Evolutionary conservation across 37 sponge, comb jelly and placozoan genomes (phyloP).

Genomic region (Ianthella basta): DNA sequence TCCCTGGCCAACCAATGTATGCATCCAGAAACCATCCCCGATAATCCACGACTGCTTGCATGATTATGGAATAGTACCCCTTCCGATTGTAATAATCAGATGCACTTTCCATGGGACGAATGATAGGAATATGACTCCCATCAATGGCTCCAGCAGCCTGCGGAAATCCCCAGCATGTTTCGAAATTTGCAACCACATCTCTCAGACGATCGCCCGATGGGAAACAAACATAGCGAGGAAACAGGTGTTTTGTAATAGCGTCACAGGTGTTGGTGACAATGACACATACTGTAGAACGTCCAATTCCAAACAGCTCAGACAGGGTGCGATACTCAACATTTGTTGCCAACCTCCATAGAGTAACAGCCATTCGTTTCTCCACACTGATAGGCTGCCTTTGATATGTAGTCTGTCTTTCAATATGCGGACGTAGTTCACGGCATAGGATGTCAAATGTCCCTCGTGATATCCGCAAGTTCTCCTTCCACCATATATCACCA

Average conservation of each 20-base stretch:
- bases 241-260: conserved; percentile 24
- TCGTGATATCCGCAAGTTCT: conserved; percentile 28
- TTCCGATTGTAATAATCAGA: conserved; percentile 20
- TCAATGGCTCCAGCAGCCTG: conserved; percentile 33
- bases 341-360: conserved; percentile 39
- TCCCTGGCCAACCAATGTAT: conserved; percentile 28
- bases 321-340: conserved; percentile 38
- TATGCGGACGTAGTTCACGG: conserved; percentile 3
- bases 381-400: not conserved
- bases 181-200: not conserved
- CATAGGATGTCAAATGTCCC: conserved; percentile 25
- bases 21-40: conserved; percentile 7
- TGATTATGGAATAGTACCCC: conserved; percentile 6
- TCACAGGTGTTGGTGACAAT: conserved; percentile 25
- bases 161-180: conserved; percentile 12
- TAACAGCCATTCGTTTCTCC: conserved; percentile 32
- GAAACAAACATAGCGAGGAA: conserved; percentile 31
- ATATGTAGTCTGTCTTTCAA: not conserved
- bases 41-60: conserved; percentile 14
- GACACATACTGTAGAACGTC: conserved; percentile 26
- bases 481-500: conserved; percentile 32
- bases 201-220: not conserved
- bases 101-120: not conserved
- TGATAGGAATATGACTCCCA: conserved; percentile 15
- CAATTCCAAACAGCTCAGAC: conserved; percentile 32